Evolutionary conservation across 2,113 vertebrate genomes (phyloP), one percentile per base, ranked within the genome.

Genomic region (Ceyx melanurus): DNA sequence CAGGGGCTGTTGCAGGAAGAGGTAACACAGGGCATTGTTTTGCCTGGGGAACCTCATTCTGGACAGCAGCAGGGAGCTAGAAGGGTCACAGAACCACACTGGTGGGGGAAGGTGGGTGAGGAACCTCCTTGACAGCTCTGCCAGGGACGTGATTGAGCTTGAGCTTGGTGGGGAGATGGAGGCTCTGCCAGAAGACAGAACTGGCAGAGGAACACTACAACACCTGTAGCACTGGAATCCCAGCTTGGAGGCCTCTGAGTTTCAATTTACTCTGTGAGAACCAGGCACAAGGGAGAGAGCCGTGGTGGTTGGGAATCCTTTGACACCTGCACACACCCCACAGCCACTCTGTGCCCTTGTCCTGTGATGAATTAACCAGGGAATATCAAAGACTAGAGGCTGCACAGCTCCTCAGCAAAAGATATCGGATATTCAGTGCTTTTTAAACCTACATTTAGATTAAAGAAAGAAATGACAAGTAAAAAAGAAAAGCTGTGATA

Each of bases 11-110:
- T 82, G 53, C 12, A n/a, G 37, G 25, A 83, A 80, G 51, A 77
- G 18, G 20, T 54, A 66, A 78, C 23, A 6, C 45, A 80, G 37
- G 26, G 15, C 11, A 29, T 7, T 0, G 0, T 16, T 89, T 78
- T 46, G 4, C 26, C 13, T 16, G 37, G 33, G 43, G 35, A 60
- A 4, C 3, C 8, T n/a, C 23, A 3, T 13, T 26, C 21, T 29
- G 1, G 37, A 22, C 0, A 3, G 23, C 0, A 9, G 8, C 9
- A 21, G 21, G 37, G 20, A 80, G 35, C 54, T 0, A 29, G 13
- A 14, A 40, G 2, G 8, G 23, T 45, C 72, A 45, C 37, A 35
- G 50, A 58, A 21, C 5, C 0, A 0, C 17, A 56, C 42, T 53
- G 37, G 17, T 29, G 17, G 16, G 26, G 50, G 10, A 72, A 61